Base-by-base conservation (phyloP, 2,888 invertebrate species). In the Trichopoda pennipes region DNA sequence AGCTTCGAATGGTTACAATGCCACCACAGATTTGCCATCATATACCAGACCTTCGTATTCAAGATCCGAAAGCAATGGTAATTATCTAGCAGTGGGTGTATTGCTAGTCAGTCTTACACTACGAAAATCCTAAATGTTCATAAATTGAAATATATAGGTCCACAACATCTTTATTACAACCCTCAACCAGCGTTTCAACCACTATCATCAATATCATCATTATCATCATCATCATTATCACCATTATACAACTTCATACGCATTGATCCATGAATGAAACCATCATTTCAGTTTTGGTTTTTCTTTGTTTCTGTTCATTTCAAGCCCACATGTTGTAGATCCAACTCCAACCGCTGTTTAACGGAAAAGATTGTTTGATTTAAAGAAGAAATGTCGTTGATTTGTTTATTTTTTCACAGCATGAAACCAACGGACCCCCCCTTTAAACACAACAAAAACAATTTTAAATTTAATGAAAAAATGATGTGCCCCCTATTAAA, bases 11-110 rank as follows among this genome's bases (percentile, higher is more conserved):
- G 89, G 86, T 28, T 87, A 87, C 73, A 89, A 86, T 77, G 89
- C 89, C 77, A 83, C 87, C 74, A 86, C 86, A 61, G 90, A 90
- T 44, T 84, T 90, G 85, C 87, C 90, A 70, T 88, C 89, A 51
- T 89, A 89, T 61, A 89, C 89, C 38, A 87, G 89, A 58, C 89
- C 89, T 84, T 89, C 89, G 64, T 90, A 89, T 85, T 88, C 90
- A 69, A 89, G 90, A 69, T 90, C 90, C 87, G 90, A 90, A 87
- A 90, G 89, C 89, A 89, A 89, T 86, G 89, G 89, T 89, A 89
- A 89, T 89, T 89, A 89, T 89, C 86, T 89, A 83, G 89, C 89
- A 53, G 88, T 89, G 81, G 89, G 89, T 86, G 89, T 89, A 74
- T 87, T 89, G 81, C 87, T 89, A 84, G 89, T 89, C 86, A 89